These are phyloP conservation scores for Merops nubicus DNA, from an alignment of 2,113 vertebrate species.

Conservation along the genomic window DNA sequence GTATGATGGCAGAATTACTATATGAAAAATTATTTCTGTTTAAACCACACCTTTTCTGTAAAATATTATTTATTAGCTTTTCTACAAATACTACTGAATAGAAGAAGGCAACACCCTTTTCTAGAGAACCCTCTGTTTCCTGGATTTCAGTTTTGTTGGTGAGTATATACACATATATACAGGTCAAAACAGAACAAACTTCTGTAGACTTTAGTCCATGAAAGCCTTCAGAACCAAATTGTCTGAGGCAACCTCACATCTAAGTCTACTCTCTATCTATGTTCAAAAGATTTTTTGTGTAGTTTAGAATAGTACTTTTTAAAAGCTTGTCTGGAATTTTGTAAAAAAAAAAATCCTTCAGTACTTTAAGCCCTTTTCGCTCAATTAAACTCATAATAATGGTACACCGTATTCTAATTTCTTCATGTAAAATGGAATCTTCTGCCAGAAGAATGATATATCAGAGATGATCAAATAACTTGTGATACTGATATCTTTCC, in stretches of 20 bases:
- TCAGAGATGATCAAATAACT: neutral
- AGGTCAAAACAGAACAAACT: neutral
- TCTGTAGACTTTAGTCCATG: neutral
- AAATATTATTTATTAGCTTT: neutral
- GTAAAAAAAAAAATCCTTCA: neutral
- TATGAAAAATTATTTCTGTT: slow-evolving; percentile 23
- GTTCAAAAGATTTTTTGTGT: neutral
- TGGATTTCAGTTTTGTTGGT: neutral
- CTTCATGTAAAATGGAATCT: neutral
- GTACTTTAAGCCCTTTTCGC: neutral
- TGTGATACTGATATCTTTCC: neutral
- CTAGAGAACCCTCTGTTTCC: neutral
- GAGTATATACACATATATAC: neutral
- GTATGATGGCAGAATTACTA: slow-evolving; percentile 3
- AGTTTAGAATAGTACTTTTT: neutral
- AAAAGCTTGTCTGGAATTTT: neutral
- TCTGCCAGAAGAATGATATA: neutral
- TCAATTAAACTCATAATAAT: neutral
- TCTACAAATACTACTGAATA: neutral
- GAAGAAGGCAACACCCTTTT: neutral
- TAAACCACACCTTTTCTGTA: neutral
- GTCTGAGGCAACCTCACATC: neutral
- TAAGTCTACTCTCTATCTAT: neutral
- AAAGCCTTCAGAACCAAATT: neutral
- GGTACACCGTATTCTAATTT: neutral